Evolutionary conservation across 2,888 invertebrate species (phyloP).

Genomic region (Caenorhabditis macrosperma): DNA sequence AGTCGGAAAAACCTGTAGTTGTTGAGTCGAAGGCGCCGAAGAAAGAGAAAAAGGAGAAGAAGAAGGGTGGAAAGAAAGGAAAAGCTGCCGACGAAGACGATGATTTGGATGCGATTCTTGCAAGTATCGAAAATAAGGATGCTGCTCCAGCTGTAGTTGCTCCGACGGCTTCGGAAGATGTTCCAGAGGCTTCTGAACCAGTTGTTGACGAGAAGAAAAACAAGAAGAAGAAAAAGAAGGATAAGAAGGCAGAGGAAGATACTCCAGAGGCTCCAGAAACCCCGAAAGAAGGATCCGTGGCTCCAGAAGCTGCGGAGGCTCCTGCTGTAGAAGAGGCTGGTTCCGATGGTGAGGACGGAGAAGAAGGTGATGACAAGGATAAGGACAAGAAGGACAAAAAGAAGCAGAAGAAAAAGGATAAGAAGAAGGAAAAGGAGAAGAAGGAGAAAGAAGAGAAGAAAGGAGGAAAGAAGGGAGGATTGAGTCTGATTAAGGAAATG

Average conservation of each 20-base stretch:
- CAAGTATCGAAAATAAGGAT: slow-evolving; percentile 51
- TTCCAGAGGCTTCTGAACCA: slow-evolving; percentile 20
- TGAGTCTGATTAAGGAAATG: slow-evolving; percentile 80
- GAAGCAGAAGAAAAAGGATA: slow-evolving; percentile 46
- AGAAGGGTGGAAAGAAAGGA: slow-evolving; percentile 60
- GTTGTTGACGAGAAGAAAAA: slow-evolving; percentile 59
- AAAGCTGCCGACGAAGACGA: slow-evolving; percentile 69
- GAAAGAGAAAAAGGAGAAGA: slow-evolving; percentile 45
- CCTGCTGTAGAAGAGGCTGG: slow-evolving; percentile 46
- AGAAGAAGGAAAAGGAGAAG: slow-evolving; percentile 66
- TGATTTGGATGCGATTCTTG: slow-evolving; percentile 73
- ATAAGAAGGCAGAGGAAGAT: slow-evolving; percentile 47
- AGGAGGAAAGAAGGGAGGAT: slow-evolving; percentile 62
- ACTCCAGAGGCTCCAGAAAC: slow-evolving; percentile 11
- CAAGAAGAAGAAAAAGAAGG: slow-evolving; percentile 66
- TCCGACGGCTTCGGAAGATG: slow-evolving; percentile 17
- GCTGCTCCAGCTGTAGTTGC: slow-evolving; percentile 26
- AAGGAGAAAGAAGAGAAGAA: slow-evolving; percentile 57
- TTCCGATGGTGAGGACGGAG: slow-evolving; percentile 21
- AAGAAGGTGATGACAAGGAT: slow-evolving; percentile 33
- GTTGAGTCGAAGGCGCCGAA: slow-evolving; percentile 50
- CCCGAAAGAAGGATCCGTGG: not conserved
- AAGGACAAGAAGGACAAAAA: slow-evolving; percentile 48
- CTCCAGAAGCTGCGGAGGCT: slow-evolving; percentile 23
- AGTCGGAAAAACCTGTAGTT: slow-evolving; percentile 22